phyloP scores from a whole-genome alignment of 1,140 invertebrate genomes.

The Ostrea edulis region DNA sequence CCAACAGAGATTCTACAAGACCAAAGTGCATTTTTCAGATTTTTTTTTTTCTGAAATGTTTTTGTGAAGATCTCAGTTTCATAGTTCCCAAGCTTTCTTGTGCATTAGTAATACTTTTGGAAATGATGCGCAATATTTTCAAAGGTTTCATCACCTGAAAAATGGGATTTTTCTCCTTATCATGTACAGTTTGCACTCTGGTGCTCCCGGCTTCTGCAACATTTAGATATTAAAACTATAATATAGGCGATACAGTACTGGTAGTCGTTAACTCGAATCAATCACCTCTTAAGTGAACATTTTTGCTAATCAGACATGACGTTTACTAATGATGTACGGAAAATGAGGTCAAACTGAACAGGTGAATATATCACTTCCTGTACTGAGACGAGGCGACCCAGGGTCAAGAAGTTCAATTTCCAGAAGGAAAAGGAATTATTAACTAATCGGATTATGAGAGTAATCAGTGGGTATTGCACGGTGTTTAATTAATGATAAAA shows the following conservation, averaged over 20 bases:
- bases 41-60: neutral
- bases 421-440: neutral
- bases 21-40: no score
- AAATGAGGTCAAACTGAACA: neutral
- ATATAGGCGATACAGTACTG: neutral
- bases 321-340: constrained; percentile 25
- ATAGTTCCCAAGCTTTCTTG: constrained; percentile 16
- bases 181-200: neutral
- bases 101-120: neutral
- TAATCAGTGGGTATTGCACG: neutral
- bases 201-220: neutral
- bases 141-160: neutral
- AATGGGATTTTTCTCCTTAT: neutral
- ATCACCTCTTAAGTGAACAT: neutral
- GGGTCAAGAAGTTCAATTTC: constrained; percentile 3
- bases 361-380: constrained; percentile 25
- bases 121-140: constrained; percentile 25
- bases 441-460: neutral
- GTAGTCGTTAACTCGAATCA: neutral
- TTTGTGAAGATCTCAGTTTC: neutral
- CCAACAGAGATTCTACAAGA: no score
- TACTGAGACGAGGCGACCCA: neutral
- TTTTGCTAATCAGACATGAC: neutral
- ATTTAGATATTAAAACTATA: neutral
- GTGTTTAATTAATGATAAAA: neutral